Conservation (phyloP, 2,888 invertebrate genomes). For the Lycocerus yunnanus region DNA sequence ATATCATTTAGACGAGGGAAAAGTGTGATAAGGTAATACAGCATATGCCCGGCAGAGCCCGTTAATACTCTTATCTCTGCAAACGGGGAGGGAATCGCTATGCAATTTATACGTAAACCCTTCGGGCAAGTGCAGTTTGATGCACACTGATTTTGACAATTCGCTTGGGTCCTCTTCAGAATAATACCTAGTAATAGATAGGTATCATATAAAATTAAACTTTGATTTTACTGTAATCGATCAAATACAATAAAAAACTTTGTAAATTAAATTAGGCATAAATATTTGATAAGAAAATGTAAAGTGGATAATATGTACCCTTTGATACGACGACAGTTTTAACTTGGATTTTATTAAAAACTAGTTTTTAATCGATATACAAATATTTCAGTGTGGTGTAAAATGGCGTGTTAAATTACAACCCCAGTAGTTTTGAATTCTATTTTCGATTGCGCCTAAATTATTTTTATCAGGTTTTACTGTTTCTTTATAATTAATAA, state of each 20-base stretch:
- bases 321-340: not conserved
- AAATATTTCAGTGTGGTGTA: no score
- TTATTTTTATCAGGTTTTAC: no score
- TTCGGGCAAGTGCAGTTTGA: conserved; percentile 32
- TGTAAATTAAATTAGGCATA: not conserved
- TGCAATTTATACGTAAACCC: conserved; percentile 40
- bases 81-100: conserved; percentile 36
- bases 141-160: conserved; percentile 35
- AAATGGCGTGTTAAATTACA: no score
- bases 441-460: no score
- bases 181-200: not conserved
- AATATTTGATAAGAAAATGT: not conserved
- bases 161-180: conserved; percentile 34
- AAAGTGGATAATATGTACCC: not conserved
- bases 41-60: conserved; percentile 50
- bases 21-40: conserved; percentile 43
- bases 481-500: no score
- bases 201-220: not conserved
- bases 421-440: no score
- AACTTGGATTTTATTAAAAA: not conserved
- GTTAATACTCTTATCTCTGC: conserved; percentile 51
- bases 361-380: no score
- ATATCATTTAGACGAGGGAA: conserved; percentile 24
- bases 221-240: not conserved
- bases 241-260: not conserved